Base-by-base conservation (phyloP, 2,113 vertebrate genomes). In the Ctenodactylus gundi region DNA sequence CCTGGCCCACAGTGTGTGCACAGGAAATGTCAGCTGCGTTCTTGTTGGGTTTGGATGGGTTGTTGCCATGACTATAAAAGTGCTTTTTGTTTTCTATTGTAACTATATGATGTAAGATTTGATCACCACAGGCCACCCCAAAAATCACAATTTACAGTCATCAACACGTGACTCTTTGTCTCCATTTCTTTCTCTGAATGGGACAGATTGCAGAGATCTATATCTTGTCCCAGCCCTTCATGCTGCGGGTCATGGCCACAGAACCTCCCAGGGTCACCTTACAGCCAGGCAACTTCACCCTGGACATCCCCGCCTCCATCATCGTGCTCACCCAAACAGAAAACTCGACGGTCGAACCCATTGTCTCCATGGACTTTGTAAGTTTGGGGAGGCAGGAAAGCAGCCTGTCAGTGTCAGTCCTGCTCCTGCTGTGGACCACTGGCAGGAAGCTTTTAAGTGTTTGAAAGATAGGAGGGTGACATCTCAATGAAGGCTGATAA, bases 331-430 rank as follows among this genome's bases (percentile, higher is more conserved):
- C 96, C 65, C 34, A 98, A 67, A 46, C 94, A 20, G 73, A 96
- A 86, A 95, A 98, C 77, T 95, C 96, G 2, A 97, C 97, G 0
- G 84, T 72, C 0, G 84, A 96, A 75, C 49, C 85, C 60, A 84
- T 98, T 3, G 96, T 98, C 82, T 96, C 96, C 85, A 95, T 97
- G 65, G 97, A 97, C 93, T 96, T 98, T 10, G 97, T 98, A 93
- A 98, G 98, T 97, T 73, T 83, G 5, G 1, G 9, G 76, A 88
- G 29, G 13, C 62, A 53, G 62, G 67, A 31, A 31, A 75, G 44
- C 20, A 20, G 65, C 49, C 49, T 39, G 39, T 7, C 53, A 55
- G 6, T 10, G 12, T n/a, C 31, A 31, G 0, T 15, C 29, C 29
- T 25, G 0, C 41, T 72, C 7, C 46, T 80, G 21, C 41, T 13